A percentile compares a stretch with the other conserved stretches of the same genome.
Evolutionary conservation across 1,140 invertebrate species (phyloP).

Genomic region (Samia ricini): DNA sequence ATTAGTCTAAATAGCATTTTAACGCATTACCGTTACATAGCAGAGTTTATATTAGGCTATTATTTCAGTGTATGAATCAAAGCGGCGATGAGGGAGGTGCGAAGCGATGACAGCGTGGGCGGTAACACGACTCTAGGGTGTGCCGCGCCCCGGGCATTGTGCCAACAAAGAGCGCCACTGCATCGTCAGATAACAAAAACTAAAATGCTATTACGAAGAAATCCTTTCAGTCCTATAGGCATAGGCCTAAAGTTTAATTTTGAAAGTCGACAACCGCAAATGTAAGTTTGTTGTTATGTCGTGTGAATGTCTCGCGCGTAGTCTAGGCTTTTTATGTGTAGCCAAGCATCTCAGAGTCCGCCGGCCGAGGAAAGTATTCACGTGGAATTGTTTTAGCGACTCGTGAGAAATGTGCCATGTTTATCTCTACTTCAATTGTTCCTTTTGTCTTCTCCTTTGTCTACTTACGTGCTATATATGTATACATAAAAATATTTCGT

Average conservation of each 20-base stretch:
- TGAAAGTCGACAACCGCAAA: slow-evolving; percentile 10
- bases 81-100: slow-evolving; percentile 47
- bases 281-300: slow-evolving; percentile 33
- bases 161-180: slow-evolving; percentile 69
- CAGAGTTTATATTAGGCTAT: slow-evolving; percentile 25
- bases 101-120: slow-evolving; percentile 41
- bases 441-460: slow-evolving; percentile 21
- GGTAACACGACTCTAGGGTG: slow-evolving; percentile 35
- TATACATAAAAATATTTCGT: too few species aligned
- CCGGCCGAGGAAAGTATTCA: slow-evolving; percentile 36
- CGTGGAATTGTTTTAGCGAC: slow-evolving; percentile 32
- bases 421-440: slow-evolving; percentile 20
- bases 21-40: slow-evolving; percentile 1
- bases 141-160: slow-evolving; percentile 49
- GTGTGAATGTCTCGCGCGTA: slow-evolving; percentile 59
- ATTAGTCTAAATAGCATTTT: background rate
- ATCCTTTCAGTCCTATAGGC: slow-evolving; percentile 14
- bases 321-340: slow-evolving; percentile 66
- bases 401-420: slow-evolving; percentile 30
- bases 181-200: slow-evolving; percentile 34
- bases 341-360: slow-evolving; percentile 58
- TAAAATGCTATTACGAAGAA: slow-evolving; percentile 7
- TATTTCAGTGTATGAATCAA: slow-evolving; percentile 52
- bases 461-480: background rate
- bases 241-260: slow-evolving; percentile 27